Base-by-base conservation (phyloP, 2,888 invertebrate genomes). In the Bedellia somnulentella region DNA sequence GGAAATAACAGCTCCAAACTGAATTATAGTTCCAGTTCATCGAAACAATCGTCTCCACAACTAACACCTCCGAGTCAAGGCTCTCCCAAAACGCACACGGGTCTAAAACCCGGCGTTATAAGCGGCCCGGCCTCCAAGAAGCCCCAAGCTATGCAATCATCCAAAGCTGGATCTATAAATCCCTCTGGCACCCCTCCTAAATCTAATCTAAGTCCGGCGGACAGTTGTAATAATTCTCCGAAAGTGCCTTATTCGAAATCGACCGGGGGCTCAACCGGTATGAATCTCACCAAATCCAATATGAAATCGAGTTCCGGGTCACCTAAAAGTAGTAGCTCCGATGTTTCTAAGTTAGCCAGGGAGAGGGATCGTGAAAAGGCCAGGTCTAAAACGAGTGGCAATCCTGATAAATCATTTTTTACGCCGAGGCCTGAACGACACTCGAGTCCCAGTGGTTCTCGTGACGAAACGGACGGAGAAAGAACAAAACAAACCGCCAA, bases 101-200 rank as follows among this genome's bases (percentile, higher is more conserved):
- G 91, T 0, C 63, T 88, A 1, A 91, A 91, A 50, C 89, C 90
- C 0, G 91, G 92, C 0, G 90, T 91, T 0, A 87, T 86, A 43
- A 89, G 90, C 44, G 92, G 92, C 0, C 91, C 92, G 0, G 91
- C 90, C 3, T 91, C 89, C 0, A 88, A 87, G 51, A 91, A 89
- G 54, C 84, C 86, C 13, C 85, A 85, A 44, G 83, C 78, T 29
- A 67, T 79, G 44, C 80, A 80, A 40, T 75, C 77, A 1, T 70
- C 76, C 10, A 77, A 77, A 41, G 63, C 75, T 1, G 52, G 66
- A 11, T 54, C 41, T 27, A 34, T 53, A 22, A 57, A 62, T 2
- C 52, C 67, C 2, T 57, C 59, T 15, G 59, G 66, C n/a, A 68
- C 70, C 2, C 70, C 71, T n/a, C 68, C 70, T 13, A 75, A 73